Percentiles rank a stretch among this genome's conserved stretches.
Evolutionary conservation across 2,113 vertebrate species (phyloP).

Genomic region (Phainopepla nitens): DNA sequence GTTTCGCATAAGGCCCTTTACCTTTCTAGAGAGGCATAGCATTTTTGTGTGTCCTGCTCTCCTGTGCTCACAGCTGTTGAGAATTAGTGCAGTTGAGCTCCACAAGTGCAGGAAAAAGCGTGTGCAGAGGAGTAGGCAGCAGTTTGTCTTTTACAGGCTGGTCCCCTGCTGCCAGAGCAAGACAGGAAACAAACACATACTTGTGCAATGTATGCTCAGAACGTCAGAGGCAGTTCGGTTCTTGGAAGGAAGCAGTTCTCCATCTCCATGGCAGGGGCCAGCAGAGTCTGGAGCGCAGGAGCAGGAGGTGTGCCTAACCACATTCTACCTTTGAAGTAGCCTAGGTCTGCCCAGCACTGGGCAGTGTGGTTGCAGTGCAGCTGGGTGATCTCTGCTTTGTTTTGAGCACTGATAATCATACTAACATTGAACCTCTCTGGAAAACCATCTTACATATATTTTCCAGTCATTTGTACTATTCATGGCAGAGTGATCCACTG

Average conservation of each 20-base stretch:
- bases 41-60: neutral
- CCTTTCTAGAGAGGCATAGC: fast-evolving
- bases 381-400: fast-evolving
- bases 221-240: fast-evolving
- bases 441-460: fast-evolving
- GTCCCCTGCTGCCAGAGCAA: neutral
- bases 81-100: fast-evolving
- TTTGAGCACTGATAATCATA: neutral
- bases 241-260: neutral
- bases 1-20: fast-evolving
- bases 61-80: neutral
- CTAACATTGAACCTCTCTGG: neutral
- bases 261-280: fast-evolving
- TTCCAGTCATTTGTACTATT: neutral
- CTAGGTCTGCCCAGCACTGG: fast-evolving
- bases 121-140: neutral
- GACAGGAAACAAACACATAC: neutral
- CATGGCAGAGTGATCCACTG: neutral
- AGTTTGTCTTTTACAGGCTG: fast-evolving
- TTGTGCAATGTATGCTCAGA: fast-evolving
- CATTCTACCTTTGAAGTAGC: fast-evolving
- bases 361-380: fast-evolving
- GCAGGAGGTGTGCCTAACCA: fast-evolving
- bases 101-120: fast-evolving
- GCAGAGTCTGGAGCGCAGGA: fast-evolving